Conservation (phyloP, 37 sponge, comb jelly and placozoan species). For the Amphimedon queenslandica region DNA sequence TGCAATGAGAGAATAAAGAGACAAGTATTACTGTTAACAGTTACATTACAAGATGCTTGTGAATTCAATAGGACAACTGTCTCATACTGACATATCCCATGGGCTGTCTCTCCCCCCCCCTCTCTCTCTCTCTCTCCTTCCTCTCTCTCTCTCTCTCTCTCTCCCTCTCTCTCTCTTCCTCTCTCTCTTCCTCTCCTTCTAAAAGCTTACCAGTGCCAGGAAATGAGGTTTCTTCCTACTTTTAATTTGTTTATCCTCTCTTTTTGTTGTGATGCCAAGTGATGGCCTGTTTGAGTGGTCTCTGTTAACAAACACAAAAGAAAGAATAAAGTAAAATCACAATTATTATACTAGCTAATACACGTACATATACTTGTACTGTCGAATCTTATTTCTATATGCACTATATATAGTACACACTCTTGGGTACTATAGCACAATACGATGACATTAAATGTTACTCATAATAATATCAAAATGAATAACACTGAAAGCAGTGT, state of each 20-base stretch:
- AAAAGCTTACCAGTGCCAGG: background rate
- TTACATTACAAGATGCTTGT: no score
- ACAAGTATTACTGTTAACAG: no score
- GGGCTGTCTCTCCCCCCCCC: background rate
- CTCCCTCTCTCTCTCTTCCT: slow-evolving; percentile 3
- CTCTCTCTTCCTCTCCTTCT: slow-evolving; percentile 7
- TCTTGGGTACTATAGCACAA: no score
- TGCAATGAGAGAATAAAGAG: no score
- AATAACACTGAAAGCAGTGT: no score
- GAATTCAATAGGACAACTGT: no score
- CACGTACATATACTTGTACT: no score
- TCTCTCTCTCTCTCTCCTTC: slow-evolving; percentile 9
- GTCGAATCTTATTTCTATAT: no score
- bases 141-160: background rate
- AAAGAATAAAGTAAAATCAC: background rate
- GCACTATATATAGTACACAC: no score
- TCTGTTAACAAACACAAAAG: background rate
- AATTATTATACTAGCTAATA: background rate
- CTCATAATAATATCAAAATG: no score
- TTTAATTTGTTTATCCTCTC: background rate
- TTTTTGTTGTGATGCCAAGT: no score
- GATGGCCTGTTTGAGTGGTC: background rate
- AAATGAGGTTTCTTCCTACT: background rate
- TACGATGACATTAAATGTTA: no score
- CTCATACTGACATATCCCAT: background rate